Conservation (phyloP, 2,888 invertebrate species). For the Caenorhabditis sp. region DNA sequence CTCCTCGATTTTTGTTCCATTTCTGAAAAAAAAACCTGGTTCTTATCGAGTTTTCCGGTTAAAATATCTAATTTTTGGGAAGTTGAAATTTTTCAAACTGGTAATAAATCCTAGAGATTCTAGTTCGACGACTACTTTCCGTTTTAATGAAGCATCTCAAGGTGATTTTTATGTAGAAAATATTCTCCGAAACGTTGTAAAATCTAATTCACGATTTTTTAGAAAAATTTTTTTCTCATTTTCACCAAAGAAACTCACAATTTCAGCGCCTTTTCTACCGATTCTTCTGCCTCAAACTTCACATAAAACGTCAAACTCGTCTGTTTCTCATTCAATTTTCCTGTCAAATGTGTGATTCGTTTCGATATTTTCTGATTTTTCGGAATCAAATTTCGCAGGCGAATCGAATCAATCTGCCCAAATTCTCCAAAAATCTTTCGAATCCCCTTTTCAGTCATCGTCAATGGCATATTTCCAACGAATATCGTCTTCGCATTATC, state of each 20-base stretch:
- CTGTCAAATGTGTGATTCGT: constrained; percentile 38
- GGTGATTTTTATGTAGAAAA: too few relatives aligned
- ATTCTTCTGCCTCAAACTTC: constrained; percentile 35
- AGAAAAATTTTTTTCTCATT: not conserved
- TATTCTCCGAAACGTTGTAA: not conserved
- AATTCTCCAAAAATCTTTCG: constrained; percentile 39
- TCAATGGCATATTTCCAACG: constrained; percentile 49
- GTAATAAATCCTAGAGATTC: too few relatives aligned
- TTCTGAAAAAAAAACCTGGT: constrained; percentile 18
- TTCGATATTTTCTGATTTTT: constrained; percentile 39
- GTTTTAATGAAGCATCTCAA: too few relatives aligned
- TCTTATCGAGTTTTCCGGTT: not conserved
- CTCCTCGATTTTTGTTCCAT: constrained; percentile 43
- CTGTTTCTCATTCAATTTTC: constrained; percentile 45
- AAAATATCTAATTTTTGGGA: not conserved
- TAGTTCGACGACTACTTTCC: too few relatives aligned
- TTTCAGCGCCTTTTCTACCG: constrained; percentile 44
- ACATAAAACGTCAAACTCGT: constrained; percentile 46
- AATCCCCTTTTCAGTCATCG: constrained; percentile 39
- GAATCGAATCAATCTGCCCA: constrained; percentile 42
- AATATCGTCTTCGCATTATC: constrained; percentile 47
- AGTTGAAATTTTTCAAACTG: too few relatives aligned
- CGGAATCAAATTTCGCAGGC: constrained; percentile 45
- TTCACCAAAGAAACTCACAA: constrained; percentile 20
- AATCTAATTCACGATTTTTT: not conserved